phyloP scores from a whole-genome alignment of 2,888 invertebrate genomes.

The Hesperia comma region DNA sequence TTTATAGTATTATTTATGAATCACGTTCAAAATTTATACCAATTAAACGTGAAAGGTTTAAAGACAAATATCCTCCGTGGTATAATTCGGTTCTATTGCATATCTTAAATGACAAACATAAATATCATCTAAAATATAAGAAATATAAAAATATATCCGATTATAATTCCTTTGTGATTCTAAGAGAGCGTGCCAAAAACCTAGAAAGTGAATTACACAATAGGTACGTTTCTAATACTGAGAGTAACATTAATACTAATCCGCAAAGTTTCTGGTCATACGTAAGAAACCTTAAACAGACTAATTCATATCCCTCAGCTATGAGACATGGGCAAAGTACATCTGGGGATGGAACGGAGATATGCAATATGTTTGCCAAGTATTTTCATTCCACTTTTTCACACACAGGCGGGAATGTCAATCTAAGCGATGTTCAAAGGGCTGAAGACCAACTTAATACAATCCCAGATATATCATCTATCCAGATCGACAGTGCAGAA shows the following conservation, averaged over 20 bases:
- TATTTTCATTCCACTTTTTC: no score
- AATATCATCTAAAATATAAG: slow-evolving; percentile 8
- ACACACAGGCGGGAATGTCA: no score
- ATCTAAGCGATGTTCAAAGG: no score
- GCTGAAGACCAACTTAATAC: no score
- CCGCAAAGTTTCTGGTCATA: slow-evolving; percentile 14
- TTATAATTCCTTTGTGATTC: slow-evolving; percentile 2
- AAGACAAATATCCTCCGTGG: neutral
- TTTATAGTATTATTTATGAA: slow-evolving; percentile 2
- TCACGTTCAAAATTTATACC: slow-evolving; percentile 5
- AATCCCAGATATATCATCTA: no score
- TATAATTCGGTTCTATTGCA: neutral
- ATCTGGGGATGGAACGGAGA: slow-evolving; percentile 9
- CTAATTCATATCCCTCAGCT: slow-evolving; percentile 2
- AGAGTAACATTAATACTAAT: slow-evolving; percentile 1
- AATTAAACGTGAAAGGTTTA: neutral
- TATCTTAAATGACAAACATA: slow-evolving; percentile 3
- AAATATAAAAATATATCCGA: slow-evolving; percentile 11
- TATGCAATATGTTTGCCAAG: no score
- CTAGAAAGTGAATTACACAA: slow-evolving; percentile 7
- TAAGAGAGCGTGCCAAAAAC: slow-evolving; percentile 10
- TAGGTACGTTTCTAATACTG: neutral
- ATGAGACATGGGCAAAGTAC: neutral
- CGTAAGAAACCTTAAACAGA: slow-evolving; percentile 1
- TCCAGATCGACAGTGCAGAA: no score